Evolutionary conservation across 2,888 invertebrate species (phyloP).

Genomic region (Hetaerina titia): DNA sequence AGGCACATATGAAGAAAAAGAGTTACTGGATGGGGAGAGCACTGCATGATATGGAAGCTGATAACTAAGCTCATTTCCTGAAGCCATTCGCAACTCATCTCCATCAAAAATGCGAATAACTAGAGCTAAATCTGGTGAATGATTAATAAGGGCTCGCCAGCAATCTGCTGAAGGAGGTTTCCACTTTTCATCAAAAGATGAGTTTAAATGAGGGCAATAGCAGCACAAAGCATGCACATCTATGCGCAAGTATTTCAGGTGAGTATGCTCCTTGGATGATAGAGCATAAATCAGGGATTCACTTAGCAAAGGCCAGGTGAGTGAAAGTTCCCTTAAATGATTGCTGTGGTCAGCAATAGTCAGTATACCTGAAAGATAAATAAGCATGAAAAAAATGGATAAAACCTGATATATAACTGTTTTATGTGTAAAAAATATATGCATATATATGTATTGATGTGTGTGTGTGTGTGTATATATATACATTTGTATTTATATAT

Average conservation of each 20-base stretch:
- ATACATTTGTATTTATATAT: too few species aligned
- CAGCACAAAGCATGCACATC: slow-evolving; percentile 73
- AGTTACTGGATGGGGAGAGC: slow-evolving; percentile 71
- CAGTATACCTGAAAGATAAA: slow-evolving; percentile 73
- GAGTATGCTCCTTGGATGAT: slow-evolving; percentile 73
- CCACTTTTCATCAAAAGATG: neutral
- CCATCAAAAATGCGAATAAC: slow-evolving; percentile 75
- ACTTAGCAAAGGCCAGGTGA: slow-evolving; percentile 75
- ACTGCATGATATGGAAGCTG: neutral
- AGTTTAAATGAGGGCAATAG: neutral
- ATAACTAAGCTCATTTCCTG: neutral
- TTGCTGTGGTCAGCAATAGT: slow-evolving; percentile 73
- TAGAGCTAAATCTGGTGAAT: slow-evolving; percentile 74
- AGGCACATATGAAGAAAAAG: slow-evolving; percentile 74
- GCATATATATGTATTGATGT: too few species aligned
- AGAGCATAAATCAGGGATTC: slow-evolving; percentile 75
- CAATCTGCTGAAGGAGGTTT: slow-evolving; percentile 55
- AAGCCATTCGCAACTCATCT: slow-evolving; percentile 72
- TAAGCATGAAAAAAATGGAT: neutral
- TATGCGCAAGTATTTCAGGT: slow-evolving; percentile 74
- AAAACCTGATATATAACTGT: neutral
- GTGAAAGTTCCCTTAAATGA: slow-evolving; percentile 75
- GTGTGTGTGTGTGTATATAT: too few species aligned
- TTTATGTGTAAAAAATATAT: neutral
- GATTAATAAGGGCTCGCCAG: slow-evolving; percentile 73